Base-by-base conservation (phyloP, 2,888 invertebrate species). In the Hydrotaea cyrtoneurina region DNA sequence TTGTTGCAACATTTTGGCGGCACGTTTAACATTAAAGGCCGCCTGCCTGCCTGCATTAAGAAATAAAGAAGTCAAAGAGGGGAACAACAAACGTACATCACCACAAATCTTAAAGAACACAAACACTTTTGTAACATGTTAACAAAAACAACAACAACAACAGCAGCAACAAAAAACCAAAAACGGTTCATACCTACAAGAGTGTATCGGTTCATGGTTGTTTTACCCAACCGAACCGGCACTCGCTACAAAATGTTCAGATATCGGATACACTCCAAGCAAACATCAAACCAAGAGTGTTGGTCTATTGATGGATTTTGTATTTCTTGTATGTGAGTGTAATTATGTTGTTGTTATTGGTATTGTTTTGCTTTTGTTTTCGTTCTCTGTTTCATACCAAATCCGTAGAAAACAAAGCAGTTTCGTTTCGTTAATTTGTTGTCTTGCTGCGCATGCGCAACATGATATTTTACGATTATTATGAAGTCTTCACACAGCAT, bases 1-100 rank as follows among this genome's bases (percentile, higher is more conserved):
- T 50, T 26, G 50, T 66, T 76, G 76, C 64, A 76, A 66, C 55
- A 55, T 77, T 39, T 77, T 76, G 76, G 66, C 77, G 55, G 77
- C 66, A 66, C 36, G 66, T 69, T 69, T 55, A 55, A 69, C 57
- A 77, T 57, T 43, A 77, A 77, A 77, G 55, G 26, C 26, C 66
- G 77, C 21, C 55, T 39, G 39, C 21, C 55, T 39, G 39, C 39
- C 39, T 77, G 66, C 55, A 55, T 77, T 77, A 39, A 66, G 55
- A 57, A 77, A 77, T 66, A 64, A 21, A 53, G 53, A 53, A 19
- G 64, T 50, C 46, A 17, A 76, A 55, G 26, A 62, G n/a, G 39
- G 55, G 55, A 55, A 55, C 55, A 59, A 26, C 21, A 53, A 39
- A 21, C 19, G 19, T 15, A 36, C 50, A 13, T 43, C 36, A 74